Percentiles rank a stretch among this genome's conserved stretches.
phyloP scores from a whole-genome alignment of 2,888 invertebrate genomes.

The Hypena proboscidalis region DNA sequence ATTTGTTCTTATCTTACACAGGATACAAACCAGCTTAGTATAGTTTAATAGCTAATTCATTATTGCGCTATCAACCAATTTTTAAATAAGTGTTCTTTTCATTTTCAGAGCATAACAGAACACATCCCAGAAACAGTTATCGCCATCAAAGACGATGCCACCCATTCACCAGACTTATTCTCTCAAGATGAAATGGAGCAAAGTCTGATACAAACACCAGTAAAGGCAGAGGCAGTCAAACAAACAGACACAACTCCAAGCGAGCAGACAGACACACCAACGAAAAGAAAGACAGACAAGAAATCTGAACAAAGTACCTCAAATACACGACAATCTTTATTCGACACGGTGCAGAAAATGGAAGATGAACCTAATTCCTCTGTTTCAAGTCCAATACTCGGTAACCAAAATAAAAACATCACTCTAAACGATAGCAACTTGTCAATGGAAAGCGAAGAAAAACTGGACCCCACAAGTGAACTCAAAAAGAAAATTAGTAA shows the following conservation, averaged over 20 bases:
- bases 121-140: slow-evolving; percentile 20
- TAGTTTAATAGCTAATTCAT: no score
- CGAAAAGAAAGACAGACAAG: slow-evolving; percentile 1
- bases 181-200: slow-evolving; percentile 57
- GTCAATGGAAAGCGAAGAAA: slow-evolving; percentile 36
- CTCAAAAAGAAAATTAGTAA: slow-evolving; percentile 64
- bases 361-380: slow-evolving; percentile 46
- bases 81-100: not conserved
- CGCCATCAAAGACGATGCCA: slow-evolving; percentile 23
- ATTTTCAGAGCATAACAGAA: slow-evolving; percentile 52
- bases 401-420: slow-evolving; percentile 27
- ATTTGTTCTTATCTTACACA: no score
- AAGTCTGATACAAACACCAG: slow-evolving; percentile 43
- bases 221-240: slow-evolving; percentile 62
- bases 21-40: no score
- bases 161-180: slow-evolving; percentile 65
- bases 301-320: not conserved
- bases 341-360: slow-evolving; percentile 32
- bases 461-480: slow-evolving; percentile 51
- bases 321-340: slow-evolving; percentile 20
- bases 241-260: slow-evolving; percentile 30
- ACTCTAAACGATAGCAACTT: slow-evolving; percentile 19
- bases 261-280: slow-evolving; percentile 3
- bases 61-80: no score
- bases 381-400: slow-evolving; percentile 45